phyloP scores from a whole-genome alignment of 2,797 vertebrate species.

The Synanceia verrucosa region DNA sequence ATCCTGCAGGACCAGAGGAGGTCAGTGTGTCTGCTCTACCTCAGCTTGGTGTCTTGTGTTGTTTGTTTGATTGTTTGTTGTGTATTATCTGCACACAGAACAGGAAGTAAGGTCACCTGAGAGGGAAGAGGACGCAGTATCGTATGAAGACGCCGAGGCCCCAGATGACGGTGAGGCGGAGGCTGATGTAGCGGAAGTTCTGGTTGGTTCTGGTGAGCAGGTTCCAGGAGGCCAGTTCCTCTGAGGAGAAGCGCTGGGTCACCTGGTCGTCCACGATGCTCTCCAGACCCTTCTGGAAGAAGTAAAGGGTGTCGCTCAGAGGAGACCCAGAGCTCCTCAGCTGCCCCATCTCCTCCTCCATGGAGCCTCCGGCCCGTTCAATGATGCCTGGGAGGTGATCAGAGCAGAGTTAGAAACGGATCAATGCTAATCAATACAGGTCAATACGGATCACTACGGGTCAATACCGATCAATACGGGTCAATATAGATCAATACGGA shows the following conservation, averaged over 20 bases:
- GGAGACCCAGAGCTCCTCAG: conserved; percentile 72
- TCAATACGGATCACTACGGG: too few relatives aligned
- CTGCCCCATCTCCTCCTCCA: conserved; percentile 90
- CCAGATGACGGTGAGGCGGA: conserved; percentile 91
- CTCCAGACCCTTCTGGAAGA: conserved; percentile 92
- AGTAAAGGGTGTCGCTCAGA: conserved; percentile 91
- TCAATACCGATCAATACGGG: too few relatives aligned
- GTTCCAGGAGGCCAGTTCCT: conserved; percentile 96
- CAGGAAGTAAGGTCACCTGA: too few relatives aligned
- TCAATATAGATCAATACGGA: too few relatives aligned
- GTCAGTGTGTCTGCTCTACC: too few relatives aligned
- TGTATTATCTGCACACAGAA: too few relatives aligned
- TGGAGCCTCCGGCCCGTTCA: conserved; percentile 86
- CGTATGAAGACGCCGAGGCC: conserved; percentile 90
- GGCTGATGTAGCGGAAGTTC: conserved; percentile 94
- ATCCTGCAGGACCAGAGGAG: conserved; percentile 78
- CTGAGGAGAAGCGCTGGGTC: conserved; percentile 95
- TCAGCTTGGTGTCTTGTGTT: too few relatives aligned
- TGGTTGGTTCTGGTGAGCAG: conserved; percentile 95
- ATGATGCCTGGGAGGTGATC: conserved; percentile 86
- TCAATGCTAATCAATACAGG: too few relatives aligned
- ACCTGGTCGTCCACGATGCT: conserved; percentile 95
- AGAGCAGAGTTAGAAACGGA: background rate
- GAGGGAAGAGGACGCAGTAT: conserved; percentile 90
- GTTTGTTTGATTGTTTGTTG: too few relatives aligned